Percentiles rank a stretch among this genome's conserved stretches.
phyloP scores from a whole-genome alignment of 1,140 invertebrate species.

The Lordiphosa mommai region DNA sequence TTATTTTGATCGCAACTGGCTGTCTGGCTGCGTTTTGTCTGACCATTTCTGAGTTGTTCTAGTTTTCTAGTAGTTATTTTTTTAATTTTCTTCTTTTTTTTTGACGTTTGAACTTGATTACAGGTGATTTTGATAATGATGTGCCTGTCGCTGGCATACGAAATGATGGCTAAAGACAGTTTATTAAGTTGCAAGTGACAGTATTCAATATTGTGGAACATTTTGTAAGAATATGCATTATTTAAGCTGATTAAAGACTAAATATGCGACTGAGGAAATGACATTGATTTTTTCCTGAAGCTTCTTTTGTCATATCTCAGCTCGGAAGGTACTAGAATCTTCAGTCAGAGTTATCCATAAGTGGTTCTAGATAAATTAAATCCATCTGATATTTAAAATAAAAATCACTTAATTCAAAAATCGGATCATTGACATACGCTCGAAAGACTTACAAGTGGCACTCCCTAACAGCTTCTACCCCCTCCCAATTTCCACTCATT shows the following conservation, averaged over 20 bases:
- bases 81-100: slow-evolving; percentile 44
- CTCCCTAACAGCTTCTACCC: neutral
- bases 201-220: slow-evolving; percentile 3
- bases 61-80: slow-evolving; percentile 53
- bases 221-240: neutral
- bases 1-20: slow-evolving; percentile 63
- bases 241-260: neutral
- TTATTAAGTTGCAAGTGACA: slow-evolving; percentile 38
- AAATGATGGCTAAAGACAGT: slow-evolving; percentile 50
- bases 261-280: neutral
- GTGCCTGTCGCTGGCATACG: slow-evolving; percentile 49
- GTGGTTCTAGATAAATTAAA: neutral
- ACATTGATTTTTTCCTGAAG: no score
- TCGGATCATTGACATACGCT: neutral
- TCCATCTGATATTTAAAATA: no score
- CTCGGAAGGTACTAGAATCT: no score
- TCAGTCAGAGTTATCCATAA: no score
- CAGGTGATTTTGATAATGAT: slow-evolving; percentile 76
- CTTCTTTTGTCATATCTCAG: no score
- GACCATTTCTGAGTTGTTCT: slow-evolving; percentile 37
- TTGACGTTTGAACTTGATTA: slow-evolving; percentile 77
- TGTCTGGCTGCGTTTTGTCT: neutral
- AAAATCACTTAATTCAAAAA: slow-evolving; percentile 19
- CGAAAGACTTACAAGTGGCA: slow-evolving; percentile 2
- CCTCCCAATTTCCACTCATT: slow-evolving; percentile 6